Percentiles rank a stretch among this genome's conserved stretches.
phyloP scores from a whole-genome alignment of 2,888 invertebrate genomes.

The Hofmannophila pseudospretella region DNA sequence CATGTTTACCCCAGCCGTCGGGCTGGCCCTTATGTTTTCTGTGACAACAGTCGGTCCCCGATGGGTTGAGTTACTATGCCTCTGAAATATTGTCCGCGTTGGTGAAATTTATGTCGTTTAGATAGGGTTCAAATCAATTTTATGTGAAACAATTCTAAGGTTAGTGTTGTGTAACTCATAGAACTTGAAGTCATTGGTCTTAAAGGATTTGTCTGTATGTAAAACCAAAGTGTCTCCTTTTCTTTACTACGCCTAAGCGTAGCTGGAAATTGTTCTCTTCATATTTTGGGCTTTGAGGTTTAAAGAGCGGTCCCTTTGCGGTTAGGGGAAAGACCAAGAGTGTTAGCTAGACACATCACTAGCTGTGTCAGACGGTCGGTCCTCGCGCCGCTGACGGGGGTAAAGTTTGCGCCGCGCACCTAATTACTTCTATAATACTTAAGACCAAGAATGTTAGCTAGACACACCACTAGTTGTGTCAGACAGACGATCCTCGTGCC shows the following conservation, averaged over 20 bases:
- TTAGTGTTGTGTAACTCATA: constrained; percentile 10
- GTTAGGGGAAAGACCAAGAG: no score
- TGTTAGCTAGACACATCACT: no score
- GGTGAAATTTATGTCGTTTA: constrained; percentile 50
- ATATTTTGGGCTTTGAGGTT: no score
- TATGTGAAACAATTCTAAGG: constrained; percentile 50
- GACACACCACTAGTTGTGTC: no score
- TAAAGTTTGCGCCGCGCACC: constrained; percentile 51
- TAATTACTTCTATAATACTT: no score
- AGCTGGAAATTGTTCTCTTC: no score
- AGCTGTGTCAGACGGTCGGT: constrained; percentile 17
- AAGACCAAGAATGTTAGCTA: no score
- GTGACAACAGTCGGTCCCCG: constrained; percentile 47
- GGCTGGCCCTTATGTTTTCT: constrained; percentile 54
- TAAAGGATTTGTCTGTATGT: no score
- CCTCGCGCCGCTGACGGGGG: constrained; percentile 53
- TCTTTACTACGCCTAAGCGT: no score
- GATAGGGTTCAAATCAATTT: constrained; percentile 61
- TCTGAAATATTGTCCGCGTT: constrained; percentile 43
- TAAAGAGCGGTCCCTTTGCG: no score
- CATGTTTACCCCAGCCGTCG: constrained; percentile 54
- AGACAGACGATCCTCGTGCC: constrained; percentile 28
- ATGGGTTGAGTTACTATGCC: constrained; percentile 30
- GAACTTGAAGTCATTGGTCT: no score
- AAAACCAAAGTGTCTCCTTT: no score